Evolutionary conservation across 2,888 invertebrate genomes (phyloP), one percentile per base, ranked within the genome.

Genomic region (Eupithecia dodoneata): DNA sequence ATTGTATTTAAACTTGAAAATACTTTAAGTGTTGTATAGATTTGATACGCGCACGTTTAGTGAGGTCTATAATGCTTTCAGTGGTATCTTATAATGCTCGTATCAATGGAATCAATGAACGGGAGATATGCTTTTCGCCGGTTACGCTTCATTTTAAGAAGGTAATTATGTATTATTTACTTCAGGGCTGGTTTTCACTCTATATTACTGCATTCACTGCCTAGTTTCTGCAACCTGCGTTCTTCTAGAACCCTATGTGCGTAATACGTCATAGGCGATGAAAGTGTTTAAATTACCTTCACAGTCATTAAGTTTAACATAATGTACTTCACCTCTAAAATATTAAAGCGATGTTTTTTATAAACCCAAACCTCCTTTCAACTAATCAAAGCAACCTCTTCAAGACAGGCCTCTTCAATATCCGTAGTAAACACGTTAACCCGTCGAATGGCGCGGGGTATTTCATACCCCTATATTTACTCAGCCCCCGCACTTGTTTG

Each of bases 401-500:
- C 55, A 69, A 49, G 45, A 12, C 73, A 59, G 41, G 30, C 30
- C 30, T 30, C 30, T 30, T 30, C 30, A 69, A 74, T 59, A 77
- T 30, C 75, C 65, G 65, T 52, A 72, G 75, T 73, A 79, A 77
- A 80, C 79, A 81, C 76, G 70, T 76, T 30, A 73, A 63, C 78
- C 74, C 74, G 70, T 78, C 77, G 75, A 79, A 79, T 73, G 71
- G 72, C 70, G 52, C 70, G 10, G 13, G 80, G 78, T 81, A 77
- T 80, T 79, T 76, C 78, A 77, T 77, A 77, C 79, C 78, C 73
- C 44, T 18, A 72, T 79, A 74, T 79, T 79, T 77, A 72, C 55
- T 65, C 75, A 73, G 59, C 83, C 86, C 76, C 85, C 86, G 84
- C 85, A 85, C 85, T 86, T 93, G 91, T 93, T 94, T 93, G 91